A percentile compares a stretch with the other conserved stretches of the same genome.
These are phyloP conservation scores for Lethenteron camtschaticum DNA, from an alignment of 2,113 vertebrate genomes.

Conservation along the genomic window DNA sequence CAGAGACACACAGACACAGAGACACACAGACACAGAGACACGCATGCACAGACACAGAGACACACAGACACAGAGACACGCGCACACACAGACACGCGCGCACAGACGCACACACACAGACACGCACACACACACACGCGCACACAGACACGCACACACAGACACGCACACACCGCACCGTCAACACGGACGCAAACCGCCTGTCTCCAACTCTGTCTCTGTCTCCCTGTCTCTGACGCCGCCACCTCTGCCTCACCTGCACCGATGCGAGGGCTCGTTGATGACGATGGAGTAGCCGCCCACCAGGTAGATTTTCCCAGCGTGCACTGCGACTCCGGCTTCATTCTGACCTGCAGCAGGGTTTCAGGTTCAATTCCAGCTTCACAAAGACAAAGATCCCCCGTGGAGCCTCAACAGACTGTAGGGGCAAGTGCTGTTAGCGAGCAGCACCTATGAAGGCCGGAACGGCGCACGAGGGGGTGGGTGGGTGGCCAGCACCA, in stretches of 20 bases:
- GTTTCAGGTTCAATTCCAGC: neutral
- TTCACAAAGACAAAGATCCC: slow-evolving; percentile 15
- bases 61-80: neutral
- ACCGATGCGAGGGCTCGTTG: neutral
- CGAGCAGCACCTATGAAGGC: neutral
- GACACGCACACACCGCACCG: neutral
- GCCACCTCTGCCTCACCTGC: neutral
- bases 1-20: too few species aligned
- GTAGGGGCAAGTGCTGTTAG: neutral
- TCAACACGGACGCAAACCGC: neutral
- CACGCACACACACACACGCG: too few species aligned
- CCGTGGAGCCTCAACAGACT: neutral
- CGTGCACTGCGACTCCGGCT: slow-evolving; percentile 75
- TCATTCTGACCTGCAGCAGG: slow-evolving; percentile 63
- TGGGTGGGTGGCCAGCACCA: neutral
- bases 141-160: neutral
- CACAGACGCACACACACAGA: too few species aligned
- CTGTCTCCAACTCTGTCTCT: neutral
- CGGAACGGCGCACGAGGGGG: neutral
- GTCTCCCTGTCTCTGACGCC: neutral
- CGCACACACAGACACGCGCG: too few species aligned
- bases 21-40: too few species aligned
- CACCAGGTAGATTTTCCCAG: slow-evolving; percentile 84
- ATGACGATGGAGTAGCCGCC: slow-evolving; percentile 62
- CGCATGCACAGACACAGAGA: neutral